These are phyloP conservation scores for Altica lythri DNA, from an alignment of 2,888 invertebrate species.

Conservation along the genomic window DNA sequence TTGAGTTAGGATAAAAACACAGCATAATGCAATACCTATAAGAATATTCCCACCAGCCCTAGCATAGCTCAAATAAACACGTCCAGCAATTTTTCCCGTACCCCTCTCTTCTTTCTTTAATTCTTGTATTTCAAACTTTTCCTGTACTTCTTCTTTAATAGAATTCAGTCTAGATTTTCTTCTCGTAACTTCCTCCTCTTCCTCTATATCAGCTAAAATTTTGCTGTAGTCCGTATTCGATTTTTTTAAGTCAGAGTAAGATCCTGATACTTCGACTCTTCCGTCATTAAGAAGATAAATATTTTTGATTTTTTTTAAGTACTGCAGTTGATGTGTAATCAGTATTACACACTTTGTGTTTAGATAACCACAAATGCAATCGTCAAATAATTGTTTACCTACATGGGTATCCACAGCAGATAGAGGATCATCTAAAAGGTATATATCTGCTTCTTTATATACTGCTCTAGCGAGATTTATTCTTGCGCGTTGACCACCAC, in stretches of 20 bases:
- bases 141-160: slow-evolving; percentile 16
- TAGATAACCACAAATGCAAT: slow-evolving; percentile 69
- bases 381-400: slow-evolving; percentile 82
- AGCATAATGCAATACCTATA: slow-evolving; percentile 58
- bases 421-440: slow-evolving; percentile 85
- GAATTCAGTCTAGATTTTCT: slow-evolving; percentile 52
- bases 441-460: slow-evolving; percentile 82
- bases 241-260: slow-evolving; percentile 70
- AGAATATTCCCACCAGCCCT: slow-evolving; percentile 70
- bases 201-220: slow-evolving; percentile 34
- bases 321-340: slow-evolving; percentile 75
- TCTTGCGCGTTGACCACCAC: slow-evolving; percentile 83
- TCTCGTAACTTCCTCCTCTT: slow-evolving; percentile 42
- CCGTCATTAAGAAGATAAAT: slow-evolving; percentile 64
- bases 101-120: slow-evolving; percentile 63
- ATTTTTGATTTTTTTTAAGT: slow-evolving; percentile 62
- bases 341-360: slow-evolving; percentile 71
- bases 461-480: slow-evolving; percentile 84
- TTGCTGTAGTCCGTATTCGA: slow-evolving; percentile 75
- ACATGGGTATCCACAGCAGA: slow-evolving; percentile 90
- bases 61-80: slow-evolving; percentile 71
- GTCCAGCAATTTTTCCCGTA: slow-evolving; percentile 61
- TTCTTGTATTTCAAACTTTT: slow-evolving; percentile 29
- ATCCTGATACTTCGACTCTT: slow-evolving; percentile 64
- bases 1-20: slow-evolving; percentile 45